Percentiles rank a stretch among this genome's conserved stretches.
phyloP scores from a whole-genome alignment of 2,797 vertebrate species.

The Sebastes trivittatus region DNA sequence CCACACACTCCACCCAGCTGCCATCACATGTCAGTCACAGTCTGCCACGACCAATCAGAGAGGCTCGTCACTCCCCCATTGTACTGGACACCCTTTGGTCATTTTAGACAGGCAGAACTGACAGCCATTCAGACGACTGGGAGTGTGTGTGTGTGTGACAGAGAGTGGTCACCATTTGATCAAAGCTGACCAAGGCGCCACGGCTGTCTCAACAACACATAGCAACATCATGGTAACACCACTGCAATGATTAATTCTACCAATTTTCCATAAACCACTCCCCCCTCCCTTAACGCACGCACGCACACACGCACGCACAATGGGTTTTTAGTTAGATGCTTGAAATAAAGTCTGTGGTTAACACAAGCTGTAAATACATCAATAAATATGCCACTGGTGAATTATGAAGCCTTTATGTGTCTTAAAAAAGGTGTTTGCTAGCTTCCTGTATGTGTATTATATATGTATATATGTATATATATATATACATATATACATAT shows the following conservation, averaged over 20 bases:
- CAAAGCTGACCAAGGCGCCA: conserved; percentile 33
- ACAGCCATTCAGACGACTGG: conserved; percentile 46
- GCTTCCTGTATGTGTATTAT: too few species aligned
- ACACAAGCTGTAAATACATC: too few species aligned
- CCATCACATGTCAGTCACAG: conserved; percentile 63
- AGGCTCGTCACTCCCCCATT: conserved; percentile 50
- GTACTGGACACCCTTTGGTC: conserved; percentile 52
- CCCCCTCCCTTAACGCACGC: neutral
- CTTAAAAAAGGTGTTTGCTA: too few species aligned
- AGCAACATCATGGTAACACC: conserved; percentile 37
- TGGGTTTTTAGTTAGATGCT: too few species aligned
- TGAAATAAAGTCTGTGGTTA: too few species aligned
- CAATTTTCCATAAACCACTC: neutral
- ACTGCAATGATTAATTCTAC: conserved; percentile 6
- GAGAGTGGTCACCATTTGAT: conserved; percentile 18
- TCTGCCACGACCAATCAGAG: conserved; percentile 65
- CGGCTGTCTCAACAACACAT: conserved; percentile 3
- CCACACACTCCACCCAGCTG: conserved; percentile 54
- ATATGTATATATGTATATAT: too few species aligned
- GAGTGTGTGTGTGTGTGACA: conserved; percentile 17
- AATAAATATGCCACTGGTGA: too few species aligned
- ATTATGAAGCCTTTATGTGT: too few species aligned
- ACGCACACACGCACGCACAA: neutral
- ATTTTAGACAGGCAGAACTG: conserved; percentile 55
- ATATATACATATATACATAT: too few species aligned